A percentile compares a stretch with the other conserved stretches of the same genome.
Conservation (phyloP, 1,140 invertebrate genomes). For the Melanaphis sacchari region DNA sequence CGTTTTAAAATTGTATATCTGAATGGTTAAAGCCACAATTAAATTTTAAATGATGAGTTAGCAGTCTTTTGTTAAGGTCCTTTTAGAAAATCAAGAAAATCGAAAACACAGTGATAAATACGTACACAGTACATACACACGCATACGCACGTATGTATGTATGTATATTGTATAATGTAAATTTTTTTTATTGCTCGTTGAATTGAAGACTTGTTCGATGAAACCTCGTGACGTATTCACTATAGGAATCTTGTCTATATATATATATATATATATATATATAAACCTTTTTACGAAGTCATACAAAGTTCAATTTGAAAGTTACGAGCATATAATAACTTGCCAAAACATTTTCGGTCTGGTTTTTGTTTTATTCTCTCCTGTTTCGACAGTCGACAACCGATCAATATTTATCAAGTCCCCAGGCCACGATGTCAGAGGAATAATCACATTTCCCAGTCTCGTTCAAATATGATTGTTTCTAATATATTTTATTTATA, state of each 20-base stretch:
- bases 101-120: too few relatives aligned
- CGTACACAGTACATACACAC: not conserved
- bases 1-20: not conserved
- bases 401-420: conserved; percentile 7
- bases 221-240: not conserved
- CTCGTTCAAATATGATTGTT: not conserved
- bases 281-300: not conserved
- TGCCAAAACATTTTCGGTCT: not conserved
- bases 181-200: not conserved
- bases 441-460: not conserved
- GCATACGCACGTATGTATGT: too few relatives aligned
- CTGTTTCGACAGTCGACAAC: not conserved
- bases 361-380: not conserved
- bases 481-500: not conserved
- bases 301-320: not conserved
- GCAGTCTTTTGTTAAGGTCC: not conserved
- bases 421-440: not conserved
- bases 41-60: not conserved
- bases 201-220: not conserved
- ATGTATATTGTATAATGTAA: too few relatives aligned
- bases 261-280: not conserved
- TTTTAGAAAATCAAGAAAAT: not conserved
- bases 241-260: not conserved
- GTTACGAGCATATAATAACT: not conserved
- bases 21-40: not conserved